phyloP scores from a whole-genome alignment of 2,113 vertebrate species.

The Tetraodon nigroviridis region DNA sequence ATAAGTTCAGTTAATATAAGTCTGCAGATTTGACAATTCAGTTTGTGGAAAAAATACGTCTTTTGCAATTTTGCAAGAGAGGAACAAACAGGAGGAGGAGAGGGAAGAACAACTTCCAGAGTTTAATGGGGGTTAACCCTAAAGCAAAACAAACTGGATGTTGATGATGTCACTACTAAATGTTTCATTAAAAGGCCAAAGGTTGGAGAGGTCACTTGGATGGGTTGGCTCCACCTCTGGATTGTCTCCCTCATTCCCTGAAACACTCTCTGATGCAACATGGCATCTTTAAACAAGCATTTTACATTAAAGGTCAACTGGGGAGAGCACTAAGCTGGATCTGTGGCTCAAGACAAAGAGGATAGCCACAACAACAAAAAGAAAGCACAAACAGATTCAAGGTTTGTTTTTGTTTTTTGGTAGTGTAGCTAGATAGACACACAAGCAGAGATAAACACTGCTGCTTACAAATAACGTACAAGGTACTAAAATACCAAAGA shows the following conservation, averaged over 20 bases:
- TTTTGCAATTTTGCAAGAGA: slow-evolving; percentile 4
- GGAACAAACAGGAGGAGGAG: neutral
- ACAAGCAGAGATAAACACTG: neutral
- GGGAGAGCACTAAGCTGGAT: slow-evolving; percentile 42
- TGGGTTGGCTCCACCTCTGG: slow-evolving; percentile 57
- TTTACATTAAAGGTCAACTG: slow-evolving; percentile 71
- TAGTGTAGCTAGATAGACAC: slow-evolving; percentile 12
- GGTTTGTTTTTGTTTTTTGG: slow-evolving; percentile 16
- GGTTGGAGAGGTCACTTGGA: slow-evolving; percentile 57
- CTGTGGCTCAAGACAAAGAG: slow-evolving; percentile 35
- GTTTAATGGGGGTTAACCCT: slow-evolving; percentile 52
- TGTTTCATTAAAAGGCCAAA: slow-evolving; percentile 65
- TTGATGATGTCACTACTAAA: slow-evolving; percentile 59
- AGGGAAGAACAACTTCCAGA: slow-evolving; percentile 1
- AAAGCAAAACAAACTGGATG: slow-evolving; percentile 52
- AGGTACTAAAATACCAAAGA: slow-evolving; percentile 45
- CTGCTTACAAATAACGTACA: slow-evolving; percentile 21
- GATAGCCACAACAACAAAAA: slow-evolving; percentile 17
- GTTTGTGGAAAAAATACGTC: too few relatives aligned
- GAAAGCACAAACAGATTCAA: slow-evolving; percentile 14
- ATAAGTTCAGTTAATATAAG: too few relatives aligned
- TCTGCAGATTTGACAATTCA: too few relatives aligned
- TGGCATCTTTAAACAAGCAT: slow-evolving; percentile 72
- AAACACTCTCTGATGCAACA: slow-evolving; percentile 62
- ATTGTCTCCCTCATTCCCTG: slow-evolving; percentile 52